These are phyloP conservation scores for Megaptera novaeangliae DNA, from an alignment of 2,113 vertebrate genomes.

Conservation along the genomic window DNA sequence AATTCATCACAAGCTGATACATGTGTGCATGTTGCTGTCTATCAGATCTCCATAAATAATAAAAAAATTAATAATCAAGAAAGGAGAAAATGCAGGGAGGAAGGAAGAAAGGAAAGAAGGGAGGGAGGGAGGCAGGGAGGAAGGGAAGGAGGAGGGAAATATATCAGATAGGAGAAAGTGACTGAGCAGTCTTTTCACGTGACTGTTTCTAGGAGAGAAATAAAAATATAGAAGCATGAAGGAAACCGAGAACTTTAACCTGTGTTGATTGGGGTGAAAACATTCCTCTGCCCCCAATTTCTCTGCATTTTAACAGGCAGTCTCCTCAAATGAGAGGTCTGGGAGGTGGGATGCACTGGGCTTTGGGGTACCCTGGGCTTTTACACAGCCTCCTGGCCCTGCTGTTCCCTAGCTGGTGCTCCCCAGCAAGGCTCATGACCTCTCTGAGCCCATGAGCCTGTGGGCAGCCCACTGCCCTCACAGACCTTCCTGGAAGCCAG, in stretches of 20 bases:
- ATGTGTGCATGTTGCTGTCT: too few relatives aligned
- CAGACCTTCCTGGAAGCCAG: background rate
- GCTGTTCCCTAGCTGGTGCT: background rate
- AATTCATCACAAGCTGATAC: background rate
- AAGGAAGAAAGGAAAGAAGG: too few relatives aligned
- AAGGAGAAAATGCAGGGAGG: background rate
- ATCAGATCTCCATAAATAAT: background rate
- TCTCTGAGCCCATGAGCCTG: accelerated
- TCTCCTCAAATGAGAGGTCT: accelerated
- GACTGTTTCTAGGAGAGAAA: background rate
- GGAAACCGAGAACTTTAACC: accelerated
- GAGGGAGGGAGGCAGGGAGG: background rate
- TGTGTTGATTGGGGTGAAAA: background rate
- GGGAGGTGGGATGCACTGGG: too few relatives aligned
- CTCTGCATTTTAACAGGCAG: background rate
- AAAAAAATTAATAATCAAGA: background rate
- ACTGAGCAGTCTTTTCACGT: accelerated
- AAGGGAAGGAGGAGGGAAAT: background rate
- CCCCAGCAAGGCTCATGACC: background rate
- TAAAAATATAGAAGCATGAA: accelerated
- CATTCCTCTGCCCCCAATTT: accelerated
- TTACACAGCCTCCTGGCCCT: background rate
- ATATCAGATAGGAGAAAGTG: background rate
- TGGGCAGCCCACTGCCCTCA: background rate
- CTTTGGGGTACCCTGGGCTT: background rate